phyloP scores from a whole-genome alignment of 2,113 vertebrate species.

The Triplophysa siluroides region DNA sequence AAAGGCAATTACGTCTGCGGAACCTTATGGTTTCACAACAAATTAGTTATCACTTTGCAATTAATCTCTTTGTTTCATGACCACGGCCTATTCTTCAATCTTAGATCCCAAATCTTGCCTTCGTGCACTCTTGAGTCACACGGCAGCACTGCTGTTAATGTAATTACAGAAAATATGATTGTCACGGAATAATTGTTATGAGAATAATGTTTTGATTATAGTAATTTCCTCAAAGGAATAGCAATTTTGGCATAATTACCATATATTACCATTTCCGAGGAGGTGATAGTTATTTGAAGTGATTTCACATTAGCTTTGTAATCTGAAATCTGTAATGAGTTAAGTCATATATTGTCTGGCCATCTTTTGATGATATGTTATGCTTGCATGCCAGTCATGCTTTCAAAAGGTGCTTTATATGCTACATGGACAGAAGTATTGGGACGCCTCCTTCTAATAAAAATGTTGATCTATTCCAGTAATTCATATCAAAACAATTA shows the following conservation, averaged over 20 bases:
- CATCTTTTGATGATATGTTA: not conserved
- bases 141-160: constrained; percentile 8
- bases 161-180: constrained; percentile 35
- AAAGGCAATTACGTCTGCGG: constrained; percentile 32
- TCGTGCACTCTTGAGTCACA: not conserved
- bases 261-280: constrained; percentile 27
- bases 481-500: too few relatives aligned
- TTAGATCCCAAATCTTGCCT: constrained; percentile 18
- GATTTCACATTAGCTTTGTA: constrained; percentile 6
- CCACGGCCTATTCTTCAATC: constrained; percentile 4
- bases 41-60: constrained; percentile 39
- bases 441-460: too few relatives aligned
- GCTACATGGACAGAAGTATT: too few relatives aligned
- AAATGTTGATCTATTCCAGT: too few relatives aligned
- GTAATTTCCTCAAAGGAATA: constrained; percentile 17
- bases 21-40: constrained; percentile 45
- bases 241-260: constrained; percentile 11
- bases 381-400: not conserved
- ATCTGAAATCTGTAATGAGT: constrained; percentile 1
- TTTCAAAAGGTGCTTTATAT: not conserved
- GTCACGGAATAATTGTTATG: constrained; percentile 29
- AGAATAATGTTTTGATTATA: constrained; percentile 40
- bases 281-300: constrained; percentile 19
- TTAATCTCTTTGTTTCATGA: constrained; percentile 37
- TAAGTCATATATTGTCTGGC: not conserved